Percentiles rank a stretch among this genome's conserved stretches.
These are phyloP conservation scores for Porites australiensis DNA, from an alignment of 64 coral and sea anemone genomes.

Conservation along the genomic window DNA sequence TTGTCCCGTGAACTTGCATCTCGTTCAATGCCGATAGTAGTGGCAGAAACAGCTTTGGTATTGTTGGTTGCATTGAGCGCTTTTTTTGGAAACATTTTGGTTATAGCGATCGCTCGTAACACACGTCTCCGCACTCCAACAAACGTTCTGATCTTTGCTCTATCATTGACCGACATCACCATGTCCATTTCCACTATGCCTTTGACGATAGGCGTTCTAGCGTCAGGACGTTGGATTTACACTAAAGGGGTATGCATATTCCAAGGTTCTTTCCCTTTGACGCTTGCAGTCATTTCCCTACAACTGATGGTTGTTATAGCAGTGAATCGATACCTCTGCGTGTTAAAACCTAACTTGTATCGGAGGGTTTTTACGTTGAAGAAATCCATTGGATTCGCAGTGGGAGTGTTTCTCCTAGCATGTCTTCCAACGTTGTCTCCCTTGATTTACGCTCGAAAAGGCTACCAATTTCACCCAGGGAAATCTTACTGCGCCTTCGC, in stretches of 20 bases:
- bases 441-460: background rate
- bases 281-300: background rate
- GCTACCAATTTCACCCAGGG: constrained; percentile 6
- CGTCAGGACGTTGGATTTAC: constrained; percentile 19
- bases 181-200: constrained; percentile 7
- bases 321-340: constrained; percentile 24
- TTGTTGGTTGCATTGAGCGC: background rate
- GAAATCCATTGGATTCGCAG: constrained; percentile 11
- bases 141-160: background rate
- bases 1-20: background rate
- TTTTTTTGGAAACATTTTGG: background rate
- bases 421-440: background rate
- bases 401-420: background rate
- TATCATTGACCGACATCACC: background rate
- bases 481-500: constrained; percentile 10
- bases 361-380: constrained; percentile 11
- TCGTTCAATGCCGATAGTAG: background rate
- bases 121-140: background rate
- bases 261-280: constrained; percentile 9
- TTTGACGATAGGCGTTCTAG: constrained; percentile 10
- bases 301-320: background rate
- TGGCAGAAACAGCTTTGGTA: background rate
- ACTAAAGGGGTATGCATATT: background rate
- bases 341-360: background rate
- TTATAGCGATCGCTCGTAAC: background rate